Evolutionary conservation across 2,113 vertebrate genomes (phyloP), one percentile per base, ranked within the genome.

Genomic region (Osmerus mordax): DNA sequence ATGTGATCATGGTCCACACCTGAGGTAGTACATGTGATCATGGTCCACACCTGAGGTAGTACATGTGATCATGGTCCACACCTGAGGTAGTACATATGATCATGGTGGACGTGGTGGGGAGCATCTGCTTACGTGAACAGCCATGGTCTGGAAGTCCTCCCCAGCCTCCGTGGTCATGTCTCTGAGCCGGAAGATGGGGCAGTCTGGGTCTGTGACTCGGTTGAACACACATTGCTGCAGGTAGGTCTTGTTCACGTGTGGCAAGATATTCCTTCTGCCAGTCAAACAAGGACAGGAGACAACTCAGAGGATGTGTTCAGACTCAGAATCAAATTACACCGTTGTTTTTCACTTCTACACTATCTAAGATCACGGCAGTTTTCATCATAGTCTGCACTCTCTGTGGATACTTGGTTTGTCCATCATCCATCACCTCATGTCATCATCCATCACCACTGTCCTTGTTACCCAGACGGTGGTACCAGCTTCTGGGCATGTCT

Each of bases 71-170:
- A 23, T 23, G 23, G 23, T 23, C 23, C 23, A 23, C 23, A 23
- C 23, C 23, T 23, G 23, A 58, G 6, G 25, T 60, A 55, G 61
- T 23, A 28, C n/a, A 70, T 56, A n/a, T 2, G 5, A 23, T 36
- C 32, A 36, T 7, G 32, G 4, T 36, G 32, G 32, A 36, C 32
- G 7, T 36, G 32, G 7, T 36, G 32, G 32, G 7, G 32, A 36
- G 32, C 32, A 36, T 16, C 1, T 23, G 70, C 87, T 69, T 72
- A 96, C 95, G 91, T 94, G 84, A 13, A 94, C 65, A 0, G 95
- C 94, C 92, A 95, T 92, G n/a, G 92, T 89, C 75, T 93, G 90
- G 84, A 96, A 96, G 79, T 90, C 84, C 74, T 95, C 93, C 0
- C 89, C 88, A 9, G 94, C 92, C 0, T 87, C 82, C 67, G 84